Percentiles rank a stretch among this genome's conserved stretches.
phyloP scores from a whole-genome alignment of 2,113 vertebrate species.

The Rhipidura dahli region DNA sequence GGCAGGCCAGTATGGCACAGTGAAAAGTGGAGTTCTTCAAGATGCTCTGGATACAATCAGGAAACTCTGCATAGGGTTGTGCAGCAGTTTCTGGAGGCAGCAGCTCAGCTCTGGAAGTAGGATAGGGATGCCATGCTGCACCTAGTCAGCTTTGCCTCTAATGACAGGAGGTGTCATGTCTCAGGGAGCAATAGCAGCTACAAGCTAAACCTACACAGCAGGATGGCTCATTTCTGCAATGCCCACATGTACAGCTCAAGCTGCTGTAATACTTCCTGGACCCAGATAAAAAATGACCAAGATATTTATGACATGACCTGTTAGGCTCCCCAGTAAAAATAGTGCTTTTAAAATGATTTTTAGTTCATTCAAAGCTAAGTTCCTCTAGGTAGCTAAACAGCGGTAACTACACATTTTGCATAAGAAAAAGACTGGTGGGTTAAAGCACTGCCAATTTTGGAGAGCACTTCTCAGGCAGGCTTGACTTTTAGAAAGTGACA shows the following conservation, averaged over 20 bases:
- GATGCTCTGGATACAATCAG: background rate
- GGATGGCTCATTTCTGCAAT: background rate
- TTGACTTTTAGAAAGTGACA: slow-evolving; percentile 58
- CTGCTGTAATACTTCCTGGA: background rate
- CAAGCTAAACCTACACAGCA: background rate
- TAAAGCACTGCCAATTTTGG: slow-evolving; percentile 38
- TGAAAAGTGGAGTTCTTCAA: background rate
- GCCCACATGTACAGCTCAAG: background rate
- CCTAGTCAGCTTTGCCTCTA: background rate
- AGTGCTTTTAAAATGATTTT: background rate
- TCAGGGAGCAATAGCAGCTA: background rate
- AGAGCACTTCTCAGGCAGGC: slow-evolving; percentile 56
- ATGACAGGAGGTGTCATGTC: background rate
- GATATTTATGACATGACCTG: background rate
- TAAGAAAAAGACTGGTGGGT: background rate
- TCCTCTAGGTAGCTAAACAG: background rate
- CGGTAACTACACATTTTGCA: background rate
- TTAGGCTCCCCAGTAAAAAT: background rate
- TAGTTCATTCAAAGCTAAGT: background rate
- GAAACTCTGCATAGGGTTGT: background rate
- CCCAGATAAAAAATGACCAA: background rate
- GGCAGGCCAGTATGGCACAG: background rate
- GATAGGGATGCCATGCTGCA: background rate
- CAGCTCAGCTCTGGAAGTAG: background rate
- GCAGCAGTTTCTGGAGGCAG: background rate